Evolutionary conservation across 2,113 vertebrate species (phyloP).

Genomic region (Hemichromis elongatus): DNA sequence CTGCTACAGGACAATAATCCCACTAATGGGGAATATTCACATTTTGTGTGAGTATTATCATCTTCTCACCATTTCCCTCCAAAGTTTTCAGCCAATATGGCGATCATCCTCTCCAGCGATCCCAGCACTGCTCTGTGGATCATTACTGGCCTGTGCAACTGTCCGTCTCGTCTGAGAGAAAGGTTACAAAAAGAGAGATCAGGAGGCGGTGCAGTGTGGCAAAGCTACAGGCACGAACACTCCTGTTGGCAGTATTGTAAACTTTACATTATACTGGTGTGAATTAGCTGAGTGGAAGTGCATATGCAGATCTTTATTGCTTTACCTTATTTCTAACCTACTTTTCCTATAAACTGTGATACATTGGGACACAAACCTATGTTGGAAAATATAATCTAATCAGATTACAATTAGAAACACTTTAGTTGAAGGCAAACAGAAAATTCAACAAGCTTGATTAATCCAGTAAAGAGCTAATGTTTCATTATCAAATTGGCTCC

Average conservation of each 20-base stretch:
- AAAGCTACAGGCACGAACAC: background rate
- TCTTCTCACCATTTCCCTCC: constrained; percentile 82
- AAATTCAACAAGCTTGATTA: background rate
- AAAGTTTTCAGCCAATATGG: constrained; percentile 85
- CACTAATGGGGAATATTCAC: background rate
- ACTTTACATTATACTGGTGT: background rate
- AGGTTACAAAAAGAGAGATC: background rate
- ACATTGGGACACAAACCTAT: background rate
- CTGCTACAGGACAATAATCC: background rate
- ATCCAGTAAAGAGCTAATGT: constrained; percentile 6
- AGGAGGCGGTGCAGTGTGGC: background rate
- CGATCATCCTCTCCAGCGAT: constrained; percentile 88
- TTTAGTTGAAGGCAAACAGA: background rate
- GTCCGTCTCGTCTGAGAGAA: constrained; percentile 65
- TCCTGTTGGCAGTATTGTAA: background rate
- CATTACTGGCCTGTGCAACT: constrained; percentile 77
- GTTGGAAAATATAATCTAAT: background rate
- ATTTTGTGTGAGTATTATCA: background rate
- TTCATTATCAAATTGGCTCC: background rate
- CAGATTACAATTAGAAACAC: background rate
- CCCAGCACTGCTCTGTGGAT: constrained; percentile 89
- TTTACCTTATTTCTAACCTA: background rate
- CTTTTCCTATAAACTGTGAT: background rate
- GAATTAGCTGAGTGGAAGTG: background rate
- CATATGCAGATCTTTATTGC: background rate